Evolutionary conservation across 2,113 vertebrate species (phyloP).

Genomic region (Pelecanus crispus): DNA sequence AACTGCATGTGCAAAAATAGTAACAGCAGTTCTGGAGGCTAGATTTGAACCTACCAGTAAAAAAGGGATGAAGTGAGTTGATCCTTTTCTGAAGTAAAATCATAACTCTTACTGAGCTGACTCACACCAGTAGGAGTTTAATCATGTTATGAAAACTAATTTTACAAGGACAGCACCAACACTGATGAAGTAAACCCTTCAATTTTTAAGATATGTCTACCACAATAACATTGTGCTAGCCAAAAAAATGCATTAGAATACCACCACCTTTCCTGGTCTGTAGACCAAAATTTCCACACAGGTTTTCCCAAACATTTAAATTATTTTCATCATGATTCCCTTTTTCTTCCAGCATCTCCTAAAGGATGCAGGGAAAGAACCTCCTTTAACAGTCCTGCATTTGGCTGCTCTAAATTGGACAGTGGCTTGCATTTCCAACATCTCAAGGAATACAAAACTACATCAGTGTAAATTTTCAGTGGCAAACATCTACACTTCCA

Average conservation of each 20-base stretch:
- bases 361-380: neutral
- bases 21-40: neutral
- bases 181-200: neutral
- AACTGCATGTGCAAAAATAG: neutral
- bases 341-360: neutral
- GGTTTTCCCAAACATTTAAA: neutral
- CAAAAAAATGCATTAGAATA: neutral
- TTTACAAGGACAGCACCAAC: neutral
- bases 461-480: neutral
- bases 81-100: neutral
- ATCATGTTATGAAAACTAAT: neutral
- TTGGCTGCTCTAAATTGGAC: slow-evolving; percentile 4
- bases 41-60: neutral
- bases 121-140: neutral
- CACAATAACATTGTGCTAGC: neutral
- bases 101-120: neutral
- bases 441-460: slow-evolving; percentile 49
- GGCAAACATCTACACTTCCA: neutral
- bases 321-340: neutral
- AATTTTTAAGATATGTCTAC: neutral
- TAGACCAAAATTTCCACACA: neutral
- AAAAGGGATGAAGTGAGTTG: neutral
- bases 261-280: neutral
- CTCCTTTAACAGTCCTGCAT: neutral
- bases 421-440: slow-evolving; percentile 61